Base-by-base conservation (phyloP, 1,140 invertebrate genomes). In the Apis cerana region DNA sequence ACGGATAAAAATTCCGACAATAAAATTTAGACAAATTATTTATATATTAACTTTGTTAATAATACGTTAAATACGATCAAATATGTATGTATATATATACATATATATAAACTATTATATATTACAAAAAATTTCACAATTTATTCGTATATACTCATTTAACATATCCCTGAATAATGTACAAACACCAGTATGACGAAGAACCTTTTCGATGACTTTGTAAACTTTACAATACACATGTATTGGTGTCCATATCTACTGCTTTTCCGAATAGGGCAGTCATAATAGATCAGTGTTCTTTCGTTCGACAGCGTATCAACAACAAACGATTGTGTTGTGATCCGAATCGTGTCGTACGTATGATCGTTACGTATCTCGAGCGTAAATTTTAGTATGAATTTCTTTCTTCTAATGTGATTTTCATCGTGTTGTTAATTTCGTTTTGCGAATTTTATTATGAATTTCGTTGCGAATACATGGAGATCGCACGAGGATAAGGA, bases 201-300 rank as follows among this genome's bases (percentile, higher is more conserved):
- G 15, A 33, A 27, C n/a, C 33, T 33, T 13, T 17, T 23, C 70
- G 21, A 21, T 21, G 27, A 58, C 12, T 19, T 11, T 12, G 1
- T 21, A 56, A 0, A 43, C 19, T 10, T 15, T 27, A 1, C 19
- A 0, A n/a, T 43, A 19, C 10, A 10, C 12, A 2, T 61, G 78
- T 80, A 11, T 54, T 54, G 4, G 50, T 56, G 19, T 0, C 17
- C n/a, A 19, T 80, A 72, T 80, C n/a, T 70, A 74, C 56, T 33
- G 21, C 2, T 56, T 74, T 80, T 48, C 19, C 50, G 48, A 64
- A 71, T 43, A 61, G 58, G 58, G 19, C 77, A 71, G 59, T 80
- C 21, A 21, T 48, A 43, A 64, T 15, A 43, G 15, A 13, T 19
- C 2, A 21, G 50, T 0, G 21, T 19, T 10, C 4, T 4, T 48